A percentile compares a stretch with the other conserved stretches of the same genome.
Conservation (phyloP, 64 coral and sea anemone genomes). For the Hydrozoanthus tunicans region DNA sequence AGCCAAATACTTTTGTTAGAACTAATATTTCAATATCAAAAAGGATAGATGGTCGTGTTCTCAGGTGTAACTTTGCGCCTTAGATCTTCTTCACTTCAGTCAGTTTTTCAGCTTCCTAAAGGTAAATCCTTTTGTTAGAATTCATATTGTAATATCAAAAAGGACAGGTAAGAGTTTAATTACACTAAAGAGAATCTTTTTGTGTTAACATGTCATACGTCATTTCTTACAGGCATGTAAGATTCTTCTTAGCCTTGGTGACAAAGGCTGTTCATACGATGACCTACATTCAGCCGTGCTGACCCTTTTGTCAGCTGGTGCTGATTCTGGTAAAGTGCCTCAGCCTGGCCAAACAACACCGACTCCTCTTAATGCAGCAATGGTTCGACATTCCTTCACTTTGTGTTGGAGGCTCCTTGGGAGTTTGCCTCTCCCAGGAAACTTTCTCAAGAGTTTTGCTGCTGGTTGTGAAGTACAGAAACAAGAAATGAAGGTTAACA, state of each 20-base stretch:
- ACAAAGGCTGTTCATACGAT: slow-evolving; percentile 53
- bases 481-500: slow-evolving; percentile 61
- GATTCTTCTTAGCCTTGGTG: slow-evolving; percentile 57
- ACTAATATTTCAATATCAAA: no score
- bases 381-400: slow-evolving; percentile 66
- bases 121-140: no score
- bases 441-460: slow-evolving; percentile 44
- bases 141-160: no score
- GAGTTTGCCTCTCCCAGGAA: slow-evolving; percentile 62
- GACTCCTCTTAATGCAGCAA: slow-evolving; percentile 67
- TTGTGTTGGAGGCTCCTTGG: slow-evolving; percentile 74
- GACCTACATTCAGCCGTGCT: slow-evolving; percentile 78
- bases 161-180: not conserved
- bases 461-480: slow-evolving; percentile 58
- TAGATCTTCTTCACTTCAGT: no score
- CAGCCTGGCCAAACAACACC: slow-evolving; percentile 7
- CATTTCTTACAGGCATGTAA: slow-evolving; percentile 61
- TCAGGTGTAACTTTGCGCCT: no score
- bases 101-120: no score
- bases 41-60: no score
- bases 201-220: not conserved
- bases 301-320: slow-evolving; percentile 72
- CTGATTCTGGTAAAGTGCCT: slow-evolving; percentile 58
- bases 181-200: not conserved
- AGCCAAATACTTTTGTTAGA: no score